These are phyloP conservation scores for Mesocricetus auratus DNA, from an alignment of 2,113 vertebrate genomes.

Conservation along the genomic window DNA sequence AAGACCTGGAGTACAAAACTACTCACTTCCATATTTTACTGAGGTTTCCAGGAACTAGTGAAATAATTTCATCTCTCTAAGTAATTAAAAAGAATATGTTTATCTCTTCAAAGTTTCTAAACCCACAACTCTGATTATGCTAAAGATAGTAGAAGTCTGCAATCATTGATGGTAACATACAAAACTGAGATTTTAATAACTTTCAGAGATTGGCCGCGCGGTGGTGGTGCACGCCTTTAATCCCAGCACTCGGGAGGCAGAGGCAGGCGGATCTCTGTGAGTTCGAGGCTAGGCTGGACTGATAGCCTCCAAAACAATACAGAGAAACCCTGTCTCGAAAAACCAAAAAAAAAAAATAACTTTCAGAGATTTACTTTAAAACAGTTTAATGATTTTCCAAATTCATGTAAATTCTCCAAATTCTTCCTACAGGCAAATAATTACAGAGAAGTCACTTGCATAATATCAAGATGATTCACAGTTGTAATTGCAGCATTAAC, in stretches of 20 bases:
- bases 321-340: too few relatives aligned
- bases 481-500: neutral
- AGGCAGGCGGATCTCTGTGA: too few relatives aligned
- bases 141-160: neutral
- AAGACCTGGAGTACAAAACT: neutral
- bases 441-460: neutral
- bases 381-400: neutral
- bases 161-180: neutral
- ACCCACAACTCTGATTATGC: neutral
- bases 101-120: neutral
- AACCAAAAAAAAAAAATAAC: too few relatives aligned
- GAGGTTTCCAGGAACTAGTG: neutral
- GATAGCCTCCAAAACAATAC: too few relatives aligned
- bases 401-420: neutral
- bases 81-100: neutral
- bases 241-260: too few relatives aligned
- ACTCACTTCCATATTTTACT: neutral
- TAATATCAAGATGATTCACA: neutral
- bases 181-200: neutral
- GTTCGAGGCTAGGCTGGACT: too few relatives aligned
- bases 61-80: neutral
- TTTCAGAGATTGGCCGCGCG: too few relatives aligned
- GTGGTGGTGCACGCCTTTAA: too few relatives aligned
- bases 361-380: conserved; percentile 11
- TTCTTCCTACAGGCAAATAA: neutral